phyloP scores from a whole-genome alignment of 2,113 vertebrate genomes.

The Pantherophis guttatus region DNA sequence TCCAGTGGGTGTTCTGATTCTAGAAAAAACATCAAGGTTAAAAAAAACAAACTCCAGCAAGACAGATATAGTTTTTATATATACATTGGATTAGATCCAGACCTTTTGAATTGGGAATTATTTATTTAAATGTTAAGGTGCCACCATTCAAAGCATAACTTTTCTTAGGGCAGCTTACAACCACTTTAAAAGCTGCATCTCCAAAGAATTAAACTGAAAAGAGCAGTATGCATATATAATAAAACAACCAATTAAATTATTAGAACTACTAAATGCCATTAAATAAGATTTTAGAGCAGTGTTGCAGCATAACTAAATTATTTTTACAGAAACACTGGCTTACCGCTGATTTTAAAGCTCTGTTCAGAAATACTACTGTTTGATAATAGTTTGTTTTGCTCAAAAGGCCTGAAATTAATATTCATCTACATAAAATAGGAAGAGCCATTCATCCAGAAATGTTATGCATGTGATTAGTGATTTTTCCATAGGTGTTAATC shows the following conservation, averaged over 20 bases:
- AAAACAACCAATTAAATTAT: neutral
- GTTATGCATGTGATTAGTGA: neutral
- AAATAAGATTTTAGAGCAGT: neutral
- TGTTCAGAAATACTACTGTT: neutral
- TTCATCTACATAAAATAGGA: rapidly evolving
- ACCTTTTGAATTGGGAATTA: neutral
- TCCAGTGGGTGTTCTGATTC: neutral
- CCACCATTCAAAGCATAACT: neutral
- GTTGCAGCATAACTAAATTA: neutral
- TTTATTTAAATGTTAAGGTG: neutral
- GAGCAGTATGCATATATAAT: neutral
- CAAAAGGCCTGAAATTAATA: rapidly evolving
- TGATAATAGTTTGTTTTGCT: neutral
- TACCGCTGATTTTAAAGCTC: neutral
- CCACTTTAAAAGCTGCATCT: neutral
- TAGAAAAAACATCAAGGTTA: neutral
- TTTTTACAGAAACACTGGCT: neutral
- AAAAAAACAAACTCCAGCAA: neutral
- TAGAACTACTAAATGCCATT: neutral
- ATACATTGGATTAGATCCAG: neutral
- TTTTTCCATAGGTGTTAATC: neutral
- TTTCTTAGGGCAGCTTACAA: neutral
- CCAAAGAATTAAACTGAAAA: neutral
- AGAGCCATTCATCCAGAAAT: neutral
- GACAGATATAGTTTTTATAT: neutral